Percentiles rank a stretch among this genome's conserved stretches.
Evolutionary conservation across 2,113 vertebrate species (phyloP).

Genomic region (Ammospiza caudacuta): DNA sequence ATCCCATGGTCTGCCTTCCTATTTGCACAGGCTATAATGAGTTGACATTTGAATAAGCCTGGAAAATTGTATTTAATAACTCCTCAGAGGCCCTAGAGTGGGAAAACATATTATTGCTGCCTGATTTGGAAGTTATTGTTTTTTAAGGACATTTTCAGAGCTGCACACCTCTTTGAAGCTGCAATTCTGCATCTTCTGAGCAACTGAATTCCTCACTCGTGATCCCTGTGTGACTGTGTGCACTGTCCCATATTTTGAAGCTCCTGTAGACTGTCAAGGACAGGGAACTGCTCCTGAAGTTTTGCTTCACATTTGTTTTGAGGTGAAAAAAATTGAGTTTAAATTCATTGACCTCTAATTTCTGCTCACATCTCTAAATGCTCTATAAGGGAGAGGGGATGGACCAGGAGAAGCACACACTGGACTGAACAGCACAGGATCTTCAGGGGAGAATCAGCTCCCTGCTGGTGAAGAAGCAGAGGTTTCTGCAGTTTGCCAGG

Average conservation of each 20-base stretch:
- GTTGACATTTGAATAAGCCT: constrained; percentile 30
- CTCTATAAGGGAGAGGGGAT: background rate
- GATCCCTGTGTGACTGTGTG: background rate
- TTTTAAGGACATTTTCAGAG: background rate
- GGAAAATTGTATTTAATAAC: constrained; percentile 41
- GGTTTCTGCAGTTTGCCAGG: background rate
- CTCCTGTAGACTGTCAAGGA: background rate
- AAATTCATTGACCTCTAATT: background rate
- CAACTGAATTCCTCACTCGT: background rate
- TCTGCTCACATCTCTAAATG: background rate
- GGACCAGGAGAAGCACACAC: background rate
- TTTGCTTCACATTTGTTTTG: background rate
- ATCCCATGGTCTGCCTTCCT: background rate
- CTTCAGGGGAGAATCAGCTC: background rate
- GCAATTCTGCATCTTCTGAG: background rate
- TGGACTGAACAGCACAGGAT: accelerated
- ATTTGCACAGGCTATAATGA: background rate
- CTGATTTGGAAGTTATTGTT: background rate
- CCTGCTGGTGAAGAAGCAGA: background rate
- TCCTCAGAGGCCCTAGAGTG: background rate
- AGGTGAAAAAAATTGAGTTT: background rate
- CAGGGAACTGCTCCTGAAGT: background rate
- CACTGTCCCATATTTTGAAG: background rate
- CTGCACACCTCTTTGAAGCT: background rate
- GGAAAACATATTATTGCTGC: constrained; percentile 8